Percentiles rank a stretch among this genome's conserved stretches.
Evolutionary conservation across 2,888 invertebrate species (phyloP).

Genomic region (Cosmorhoe ocellata): DNA sequence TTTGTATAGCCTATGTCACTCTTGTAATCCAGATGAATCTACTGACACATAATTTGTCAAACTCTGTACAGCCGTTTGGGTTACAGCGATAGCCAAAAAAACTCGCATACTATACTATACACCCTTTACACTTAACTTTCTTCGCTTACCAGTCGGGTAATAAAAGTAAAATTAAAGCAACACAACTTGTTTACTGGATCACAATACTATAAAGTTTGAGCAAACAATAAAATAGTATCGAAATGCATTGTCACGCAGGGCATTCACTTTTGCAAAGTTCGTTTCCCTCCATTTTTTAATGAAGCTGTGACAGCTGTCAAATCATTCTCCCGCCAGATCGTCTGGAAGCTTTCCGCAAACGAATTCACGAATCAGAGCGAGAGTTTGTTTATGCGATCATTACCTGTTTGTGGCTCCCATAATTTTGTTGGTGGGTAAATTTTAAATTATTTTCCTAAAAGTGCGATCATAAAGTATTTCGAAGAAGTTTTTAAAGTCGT

Average conservation of each 20-base stretch:
- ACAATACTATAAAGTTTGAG: too few relatives aligned
- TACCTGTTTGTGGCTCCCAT: conserved; percentile 33
- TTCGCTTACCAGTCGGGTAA: too few relatives aligned
- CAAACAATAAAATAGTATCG: not conserved
- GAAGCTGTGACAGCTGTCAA: conserved; percentile 45
- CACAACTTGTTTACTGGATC: too few relatives aligned
- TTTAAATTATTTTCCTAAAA: conserved; percentile 32
- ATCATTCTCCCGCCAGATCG: conserved; percentile 34
- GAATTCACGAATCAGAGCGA: conserved; percentile 36
- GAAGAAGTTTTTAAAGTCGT: conserved; percentile 42
- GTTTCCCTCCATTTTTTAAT: conserved; percentile 36
- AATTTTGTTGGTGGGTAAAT: conserved; percentile 31
- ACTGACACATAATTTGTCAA: too few relatives aligned
- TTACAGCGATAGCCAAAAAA: too few relatives aligned
- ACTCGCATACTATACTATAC: too few relatives aligned
- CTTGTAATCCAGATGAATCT: too few relatives aligned
- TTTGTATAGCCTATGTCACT: too few relatives aligned
- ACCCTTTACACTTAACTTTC: too few relatives aligned
- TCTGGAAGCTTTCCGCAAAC: conserved; percentile 39
- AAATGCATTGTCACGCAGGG: conserved; percentile 16
- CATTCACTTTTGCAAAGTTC: conserved; percentile 29
- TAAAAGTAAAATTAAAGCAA: too few relatives aligned
- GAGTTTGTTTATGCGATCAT: conserved; percentile 41
- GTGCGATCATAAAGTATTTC: conserved; percentile 35
- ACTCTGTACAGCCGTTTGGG: too few relatives aligned